phyloP scores from a whole-genome alignment of 2,797 vertebrate genomes.

The Arrhamphus sclerolepis region DNA sequence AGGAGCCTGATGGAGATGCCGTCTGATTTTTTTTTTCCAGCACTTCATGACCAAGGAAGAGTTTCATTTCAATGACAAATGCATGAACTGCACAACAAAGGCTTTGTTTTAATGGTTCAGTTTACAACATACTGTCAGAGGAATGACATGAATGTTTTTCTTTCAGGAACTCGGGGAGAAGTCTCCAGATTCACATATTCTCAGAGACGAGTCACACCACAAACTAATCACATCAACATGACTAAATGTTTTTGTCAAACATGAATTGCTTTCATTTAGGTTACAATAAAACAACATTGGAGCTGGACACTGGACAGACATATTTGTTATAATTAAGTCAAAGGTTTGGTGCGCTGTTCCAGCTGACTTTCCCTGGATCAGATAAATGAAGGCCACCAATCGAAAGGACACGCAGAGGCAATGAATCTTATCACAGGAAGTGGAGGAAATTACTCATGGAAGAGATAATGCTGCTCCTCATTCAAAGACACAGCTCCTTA shows the following conservation, averaged over 20 bases:
- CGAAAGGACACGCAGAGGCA: conserved; percentile 49
- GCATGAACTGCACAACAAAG: conserved; percentile 44
- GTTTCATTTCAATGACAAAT: conserved; percentile 48
- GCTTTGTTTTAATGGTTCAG: conserved; percentile 45
- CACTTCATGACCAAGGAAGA: conserved; percentile 24
- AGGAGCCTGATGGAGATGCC: conserved; percentile 31
- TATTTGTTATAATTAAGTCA: conserved; percentile 27
- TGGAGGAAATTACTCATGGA: conserved; percentile 71
- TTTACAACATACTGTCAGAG: conserved; percentile 59
- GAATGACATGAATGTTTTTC: conserved; percentile 41
- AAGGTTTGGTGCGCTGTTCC: conserved; percentile 35
- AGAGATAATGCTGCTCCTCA: conserved; percentile 49
- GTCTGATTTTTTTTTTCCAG: conserved; percentile 53
- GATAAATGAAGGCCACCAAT: conserved; percentile 62
- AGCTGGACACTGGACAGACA: conserved; percentile 9
- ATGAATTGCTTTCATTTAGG: conserved; percentile 12
- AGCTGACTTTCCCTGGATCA: conserved; percentile 56
- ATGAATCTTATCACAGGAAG: conserved; percentile 76
- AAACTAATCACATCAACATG: conserved; percentile 37
- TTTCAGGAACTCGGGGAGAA: conserved; percentile 32
- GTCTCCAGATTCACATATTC: conserved; percentile 43
- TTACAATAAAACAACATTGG: conserved; percentile 25
- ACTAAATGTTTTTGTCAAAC: conserved; percentile 32
- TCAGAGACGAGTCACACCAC: conserved; percentile 33
- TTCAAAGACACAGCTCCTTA: conserved; percentile 53